phyloP scores from a whole-genome alignment of 2,888 invertebrate species.

The Dryococelus australis region DNA sequence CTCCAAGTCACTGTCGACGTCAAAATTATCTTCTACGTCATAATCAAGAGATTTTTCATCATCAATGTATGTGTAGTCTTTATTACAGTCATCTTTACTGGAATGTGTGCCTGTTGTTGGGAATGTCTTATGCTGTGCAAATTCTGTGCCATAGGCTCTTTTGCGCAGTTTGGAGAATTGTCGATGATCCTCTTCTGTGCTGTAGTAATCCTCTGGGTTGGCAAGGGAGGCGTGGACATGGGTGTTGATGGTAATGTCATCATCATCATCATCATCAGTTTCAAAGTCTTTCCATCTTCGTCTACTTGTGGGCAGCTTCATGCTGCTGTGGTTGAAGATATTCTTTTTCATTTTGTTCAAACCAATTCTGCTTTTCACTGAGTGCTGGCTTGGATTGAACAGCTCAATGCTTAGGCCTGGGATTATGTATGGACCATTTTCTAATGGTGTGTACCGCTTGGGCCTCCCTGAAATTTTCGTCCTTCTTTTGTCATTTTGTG shows the following conservation, averaged over 20 bases:
- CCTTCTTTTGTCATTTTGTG: neutral
- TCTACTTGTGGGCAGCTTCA: neutral
- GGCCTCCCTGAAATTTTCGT: neutral
- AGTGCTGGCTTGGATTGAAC: neutral
- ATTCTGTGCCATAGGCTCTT: neutral
- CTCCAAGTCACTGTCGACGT: neutral
- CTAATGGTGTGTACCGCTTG: conserved; percentile 13
- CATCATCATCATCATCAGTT: neutral
- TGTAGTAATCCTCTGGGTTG: neutral
- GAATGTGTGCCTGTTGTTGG: neutral
- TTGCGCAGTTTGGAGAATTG: neutral
- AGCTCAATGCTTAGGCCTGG: neutral
- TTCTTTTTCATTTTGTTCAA: neutral
- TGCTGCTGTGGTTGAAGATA: neutral
- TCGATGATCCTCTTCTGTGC: neutral
- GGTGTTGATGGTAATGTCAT: neutral
- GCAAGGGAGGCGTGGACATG: neutral
- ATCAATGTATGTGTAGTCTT: neutral
- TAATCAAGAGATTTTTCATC: neutral
- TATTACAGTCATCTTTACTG: neutral
- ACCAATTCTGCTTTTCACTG: neutral
- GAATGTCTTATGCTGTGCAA: neutral
- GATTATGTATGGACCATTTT: conserved; percentile 21
- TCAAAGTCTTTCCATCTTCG: neutral
- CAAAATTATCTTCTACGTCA: neutral